Base-by-base conservation (phyloP, 2,888 invertebrate species). In the Patella depressa region DNA sequence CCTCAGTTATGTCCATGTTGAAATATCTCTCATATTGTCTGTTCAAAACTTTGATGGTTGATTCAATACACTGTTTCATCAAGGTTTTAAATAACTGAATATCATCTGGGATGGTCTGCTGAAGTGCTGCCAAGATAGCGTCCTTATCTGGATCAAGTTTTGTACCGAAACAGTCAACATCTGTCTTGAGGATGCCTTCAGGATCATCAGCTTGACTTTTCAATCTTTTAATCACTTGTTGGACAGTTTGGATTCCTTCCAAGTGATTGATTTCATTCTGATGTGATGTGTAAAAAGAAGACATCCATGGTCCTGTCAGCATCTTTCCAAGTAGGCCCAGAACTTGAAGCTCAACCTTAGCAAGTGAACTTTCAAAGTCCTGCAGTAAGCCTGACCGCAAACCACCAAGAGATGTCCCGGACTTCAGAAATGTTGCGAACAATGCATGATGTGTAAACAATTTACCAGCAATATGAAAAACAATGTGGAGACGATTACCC, bases 391-490 rank as follows among this genome's bases (percentile, higher is more conserved):
- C 57, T 17, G 75, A 15, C 54, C 57, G 72, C 11, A 80, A 57
- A 29, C 78, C 80, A 24, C 80, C 80, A 75, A 78, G 79, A 14
- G 81, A 72, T 17, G 73, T 65, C n/a, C 72, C 77, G 7, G 78
- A 54, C 59, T 71, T 24, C 65, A 81, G 73, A n/a, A 78, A 78
- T 24, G 71, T 54, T 19, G 70, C 11, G n/a, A 82, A 75, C 4
- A 69, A 29, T 11, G 57, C 53, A 59, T 74, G 71, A 59, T 81
- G 74, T 14, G 72, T n/a, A 19, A 80, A 53, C 34, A 71, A 73
- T 45, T 71, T 77, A 24, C 78, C 81, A 73, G 73, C 65, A 53
- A 79, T 73, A 71, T 83, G 81, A 59, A 83, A 83, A 45, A 83
- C 53, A 54, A 82, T 76, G 53, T 82, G 79, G 29, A 81, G 80